Percentiles rank a stretch among this genome's conserved stretches.
These are phyloP conservation scores for Ferrisia virgata DNA, from an alignment of 2,888 invertebrate genomes.

Conservation along the genomic window DNA sequence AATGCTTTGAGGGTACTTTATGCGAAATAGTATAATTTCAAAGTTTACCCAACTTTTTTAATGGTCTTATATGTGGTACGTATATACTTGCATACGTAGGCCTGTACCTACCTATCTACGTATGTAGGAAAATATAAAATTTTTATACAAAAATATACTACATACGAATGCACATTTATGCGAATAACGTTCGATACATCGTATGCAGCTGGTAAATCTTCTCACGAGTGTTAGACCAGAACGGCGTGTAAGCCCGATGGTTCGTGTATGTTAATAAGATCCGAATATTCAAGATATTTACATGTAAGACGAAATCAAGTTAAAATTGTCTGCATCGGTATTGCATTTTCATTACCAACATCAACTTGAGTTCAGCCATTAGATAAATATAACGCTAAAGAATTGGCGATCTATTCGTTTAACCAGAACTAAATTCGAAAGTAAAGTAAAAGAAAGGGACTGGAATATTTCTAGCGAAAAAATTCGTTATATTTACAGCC, in stretches of 20 bases:
- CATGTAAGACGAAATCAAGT: constrained; percentile 27
- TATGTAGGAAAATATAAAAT: background rate
- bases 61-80: background rate
- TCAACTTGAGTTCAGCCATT: too few species aligned
- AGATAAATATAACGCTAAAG: too few species aligned
- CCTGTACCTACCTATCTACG: too few species aligned
- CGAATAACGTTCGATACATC: background rate
- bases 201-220: background rate
- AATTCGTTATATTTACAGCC: background rate
- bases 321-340: constrained; percentile 2
- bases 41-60: too few species aligned
- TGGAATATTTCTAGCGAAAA: background rate
- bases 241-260: background rate
- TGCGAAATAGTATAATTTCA: background rate
- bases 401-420: background rate
- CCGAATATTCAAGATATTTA: constrained; percentile 19
- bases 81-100: background rate
- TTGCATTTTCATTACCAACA: background rate
- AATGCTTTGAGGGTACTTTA: background rate
- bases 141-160: constrained; percentile 4
- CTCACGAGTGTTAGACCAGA: background rate
- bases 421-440: background rate
- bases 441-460: background rate
- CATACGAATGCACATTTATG: too few species aligned
- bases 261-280: background rate